Conservation (phyloP, 2,888 invertebrate genomes). For the Archaeoteleia sp. region DNA sequence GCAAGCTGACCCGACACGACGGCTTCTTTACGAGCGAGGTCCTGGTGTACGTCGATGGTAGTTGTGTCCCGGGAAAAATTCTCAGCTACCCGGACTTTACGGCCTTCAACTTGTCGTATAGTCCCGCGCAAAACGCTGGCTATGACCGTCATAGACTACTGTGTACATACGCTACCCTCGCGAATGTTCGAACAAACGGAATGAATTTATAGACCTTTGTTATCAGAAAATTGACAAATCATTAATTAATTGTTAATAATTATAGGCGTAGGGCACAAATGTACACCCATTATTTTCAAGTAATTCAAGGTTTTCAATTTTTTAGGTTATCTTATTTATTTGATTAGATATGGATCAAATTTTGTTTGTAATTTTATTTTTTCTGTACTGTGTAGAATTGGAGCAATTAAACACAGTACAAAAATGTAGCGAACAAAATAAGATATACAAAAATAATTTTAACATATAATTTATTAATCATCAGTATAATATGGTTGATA, state of each 20-base stretch:
- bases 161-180: slow-evolving; percentile 25
- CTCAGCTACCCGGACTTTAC: slow-evolving; percentile 61
- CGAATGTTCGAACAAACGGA: slow-evolving; percentile 15
- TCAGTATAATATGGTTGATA: too few species aligned
- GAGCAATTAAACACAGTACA: too few species aligned
- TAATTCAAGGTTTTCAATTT: too few species aligned
- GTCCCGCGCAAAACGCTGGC: slow-evolving; percentile 52
- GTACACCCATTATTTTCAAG: too few species aligned
- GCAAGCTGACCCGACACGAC: slow-evolving; percentile 61
- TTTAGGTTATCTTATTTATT: neutral
- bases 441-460: too few species aligned
- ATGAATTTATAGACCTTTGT: slow-evolving; percentile 47
- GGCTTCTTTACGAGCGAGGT: slow-evolving; percentile 64
- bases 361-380: too few species aligned
- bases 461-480: too few species aligned
- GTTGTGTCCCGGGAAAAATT: slow-evolving; percentile 60
- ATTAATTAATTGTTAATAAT: slow-evolving; percentile 33
- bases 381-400: too few species aligned
- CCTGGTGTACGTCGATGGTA: slow-evolving; percentile 61
- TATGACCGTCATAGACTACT: slow-evolving; percentile 36
- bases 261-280: too few species aligned
- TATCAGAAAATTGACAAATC: slow-evolving; percentile 46
- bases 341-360: too few species aligned
- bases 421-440: too few species aligned
- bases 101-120: slow-evolving; percentile 60